Percentiles rank a stretch among this genome's conserved stretches.
These are phyloP conservation scores for Ypsolopha scabrella DNA, from an alignment of 2,888 invertebrate genomes.

Conservation along the genomic window DNA sequence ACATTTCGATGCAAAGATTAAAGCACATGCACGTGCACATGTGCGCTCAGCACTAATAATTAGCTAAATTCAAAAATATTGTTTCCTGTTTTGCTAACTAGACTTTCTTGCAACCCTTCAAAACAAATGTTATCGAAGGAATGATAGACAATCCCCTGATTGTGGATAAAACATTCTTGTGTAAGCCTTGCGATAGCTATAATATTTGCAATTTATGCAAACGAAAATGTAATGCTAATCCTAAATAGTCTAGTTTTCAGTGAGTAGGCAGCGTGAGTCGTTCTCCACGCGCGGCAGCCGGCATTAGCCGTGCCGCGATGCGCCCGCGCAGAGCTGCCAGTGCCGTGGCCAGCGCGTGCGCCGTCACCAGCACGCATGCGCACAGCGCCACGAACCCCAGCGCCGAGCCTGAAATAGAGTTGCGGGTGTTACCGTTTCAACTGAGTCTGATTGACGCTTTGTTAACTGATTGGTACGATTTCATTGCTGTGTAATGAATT, in stretches of 20 bases:
- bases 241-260: conserved; percentile 23
- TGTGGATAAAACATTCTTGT: not conserved
- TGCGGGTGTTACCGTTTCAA: too few relatives aligned
- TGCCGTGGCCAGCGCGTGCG: conserved; percentile 45
- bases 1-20: too few relatives aligned
- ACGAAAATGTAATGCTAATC: not conserved
- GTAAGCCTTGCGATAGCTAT: not conserved
- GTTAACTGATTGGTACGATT: too few relatives aligned
- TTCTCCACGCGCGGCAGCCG: conserved; percentile 21
- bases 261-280: conserved; percentile 43
- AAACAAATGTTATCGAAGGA: too few relatives aligned
- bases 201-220: not conserved
- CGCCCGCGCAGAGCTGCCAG: conserved; percentile 29
- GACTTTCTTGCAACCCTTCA: too few relatives aligned
- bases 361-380: conserved; percentile 47
- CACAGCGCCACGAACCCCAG: conserved; percentile 56
- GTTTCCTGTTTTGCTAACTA: too few relatives aligned
- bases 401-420: conserved; percentile 33
- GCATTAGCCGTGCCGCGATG: conserved; percentile 26
- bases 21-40: too few relatives aligned
- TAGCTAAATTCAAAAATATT: too few relatives aligned
- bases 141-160: too few relatives aligned
- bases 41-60: too few relatives aligned
- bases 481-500: too few relatives aligned
- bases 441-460: too few relatives aligned